Percentiles rank a stretch among this genome's conserved stretches.
Conservation (phyloP, 2,113 vertebrate genomes). For the Etheostoma spectabile region DNA sequence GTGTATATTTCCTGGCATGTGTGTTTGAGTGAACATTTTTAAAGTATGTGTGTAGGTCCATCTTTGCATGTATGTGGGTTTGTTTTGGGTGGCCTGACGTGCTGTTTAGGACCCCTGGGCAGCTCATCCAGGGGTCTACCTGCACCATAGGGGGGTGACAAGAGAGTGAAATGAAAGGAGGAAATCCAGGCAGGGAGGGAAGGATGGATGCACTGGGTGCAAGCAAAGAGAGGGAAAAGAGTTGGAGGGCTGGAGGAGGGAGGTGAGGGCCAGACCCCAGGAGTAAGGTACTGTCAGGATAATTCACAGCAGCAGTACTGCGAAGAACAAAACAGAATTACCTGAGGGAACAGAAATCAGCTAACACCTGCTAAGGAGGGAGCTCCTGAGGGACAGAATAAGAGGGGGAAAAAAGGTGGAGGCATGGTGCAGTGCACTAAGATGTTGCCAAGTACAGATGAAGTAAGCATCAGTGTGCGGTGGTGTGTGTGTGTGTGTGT, state of each 20-base stretch:
- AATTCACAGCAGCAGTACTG: slow-evolving; percentile 77
- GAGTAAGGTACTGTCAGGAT: slow-evolving; percentile 78
- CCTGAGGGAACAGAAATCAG: slow-evolving; percentile 78
- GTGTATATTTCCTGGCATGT: not conserved
- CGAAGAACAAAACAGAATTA: slow-evolving; percentile 78
- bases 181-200: slow-evolving; percentile 28
- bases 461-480: slow-evolving; percentile 34
- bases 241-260: not conserved
- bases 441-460: slow-evolving; percentile 55
- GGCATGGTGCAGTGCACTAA: slow-evolving; percentile 59
- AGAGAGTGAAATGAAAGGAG: slow-evolving; percentile 37
- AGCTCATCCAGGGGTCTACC: slow-evolving; percentile 34
- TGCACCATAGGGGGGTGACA: slow-evolving; percentile 31
- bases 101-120: slow-evolving; percentile 43
- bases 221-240: slow-evolving; percentile 17
- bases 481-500: slow-evolving; percentile 21
- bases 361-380: slow-evolving; percentile 81
- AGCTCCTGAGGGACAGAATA: slow-evolving; percentile 53
- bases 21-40: slow-evolving; percentile 12
- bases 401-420: slow-evolving; percentile 21
- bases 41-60: not conserved
- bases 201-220: slow-evolving; percentile 15
- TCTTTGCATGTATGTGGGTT: not conserved
- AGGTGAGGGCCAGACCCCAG: slow-evolving; percentile 53
- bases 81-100: slow-evolving; percentile 7